A percentile compares a stretch with the other conserved stretches of the same genome.
These are phyloP conservation scores for Xanthia icteritia DNA, from an alignment of 2,888 invertebrate species.

Conservation along the genomic window DNA sequence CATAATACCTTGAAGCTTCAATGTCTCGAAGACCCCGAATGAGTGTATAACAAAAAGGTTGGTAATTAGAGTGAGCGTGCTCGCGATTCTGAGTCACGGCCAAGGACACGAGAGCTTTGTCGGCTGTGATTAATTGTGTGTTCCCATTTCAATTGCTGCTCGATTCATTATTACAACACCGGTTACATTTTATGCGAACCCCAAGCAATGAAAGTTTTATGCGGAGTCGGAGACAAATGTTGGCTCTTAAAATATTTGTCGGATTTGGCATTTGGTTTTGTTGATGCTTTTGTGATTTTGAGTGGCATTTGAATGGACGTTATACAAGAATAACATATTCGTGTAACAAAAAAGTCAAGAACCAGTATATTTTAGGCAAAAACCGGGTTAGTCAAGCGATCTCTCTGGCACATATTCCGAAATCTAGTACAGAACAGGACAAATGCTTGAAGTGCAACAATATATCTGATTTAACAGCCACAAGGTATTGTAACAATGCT, in stretches of 20 bases:
- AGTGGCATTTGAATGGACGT: background rate
- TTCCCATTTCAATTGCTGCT: conserved; percentile 69
- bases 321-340: background rate
- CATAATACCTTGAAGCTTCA: conserved; percentile 54
- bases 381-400: background rate
- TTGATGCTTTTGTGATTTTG: conserved; percentile 11
- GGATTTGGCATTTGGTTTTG: conserved; percentile 25
- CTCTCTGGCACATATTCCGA: background rate
- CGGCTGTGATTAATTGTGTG: conserved; percentile 71
- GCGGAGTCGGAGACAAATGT: conserved; percentile 34
- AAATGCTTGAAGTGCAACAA: conserved; percentile 1
- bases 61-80: conserved; percentile 70
- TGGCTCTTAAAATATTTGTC: conserved; percentile 30
- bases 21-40: conserved; percentile 56
- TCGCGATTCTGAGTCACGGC: conserved; percentile 74
- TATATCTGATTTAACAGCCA: conserved; percentile 12
- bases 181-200: conserved; percentile 57
- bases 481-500: background rate
- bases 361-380: background rate
- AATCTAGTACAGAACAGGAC: background rate
- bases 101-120: conserved; percentile 76
- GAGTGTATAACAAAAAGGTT: conserved; percentile 69
- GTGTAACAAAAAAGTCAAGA: background rate
- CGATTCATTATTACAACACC: conserved; percentile 67
- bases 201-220: conserved; percentile 58